Evolutionary conservation across 2,888 invertebrate genomes (phyloP).

Genomic region (Ferdinandea cuprea): DNA sequence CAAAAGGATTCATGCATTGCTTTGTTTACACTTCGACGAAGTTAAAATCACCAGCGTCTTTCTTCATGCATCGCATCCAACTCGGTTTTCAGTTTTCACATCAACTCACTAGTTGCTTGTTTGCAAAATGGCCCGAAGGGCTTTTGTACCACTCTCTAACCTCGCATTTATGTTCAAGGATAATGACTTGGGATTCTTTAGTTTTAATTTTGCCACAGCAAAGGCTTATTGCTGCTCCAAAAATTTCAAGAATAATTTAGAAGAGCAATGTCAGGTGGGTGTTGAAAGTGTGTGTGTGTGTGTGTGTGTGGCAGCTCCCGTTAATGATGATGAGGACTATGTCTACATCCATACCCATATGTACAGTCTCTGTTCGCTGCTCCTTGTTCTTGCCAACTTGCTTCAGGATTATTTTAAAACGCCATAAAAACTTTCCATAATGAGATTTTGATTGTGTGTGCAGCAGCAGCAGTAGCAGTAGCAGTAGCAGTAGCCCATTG

Average conservation of each 20-base stretch:
- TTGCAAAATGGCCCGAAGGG: slow-evolving; percentile 40
- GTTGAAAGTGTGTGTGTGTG: background rate
- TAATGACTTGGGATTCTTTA: slow-evolving; percentile 66
- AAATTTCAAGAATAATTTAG: slow-evolving; percentile 62
- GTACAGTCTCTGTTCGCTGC: background rate
- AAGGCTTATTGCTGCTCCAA: slow-evolving; percentile 46
- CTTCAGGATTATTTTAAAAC: slow-evolving; percentile 68
- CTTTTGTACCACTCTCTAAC: slow-evolving; percentile 13
- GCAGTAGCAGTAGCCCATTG: background rate
- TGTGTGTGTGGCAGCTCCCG: slow-evolving; percentile 3
- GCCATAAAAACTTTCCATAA: slow-evolving; percentile 69
- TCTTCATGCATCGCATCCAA: slow-evolving; percentile 22
- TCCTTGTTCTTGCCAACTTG: slow-evolving; percentile 13
- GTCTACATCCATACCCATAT: slow-evolving; percentile 2
- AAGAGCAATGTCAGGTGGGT: slow-evolving; percentile 11
- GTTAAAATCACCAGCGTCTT: slow-evolving; percentile 41
- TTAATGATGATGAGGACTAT: slow-evolving; percentile 61
- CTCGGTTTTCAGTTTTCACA: slow-evolving; percentile 41
- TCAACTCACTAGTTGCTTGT: slow-evolving; percentile 49
- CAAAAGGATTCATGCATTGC: background rate
- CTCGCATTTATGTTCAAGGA: slow-evolving; percentile 40
- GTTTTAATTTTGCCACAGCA: slow-evolving; percentile 51
- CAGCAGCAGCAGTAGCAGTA: slow-evolving; percentile 38
- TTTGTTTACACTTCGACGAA: slow-evolving; percentile 21
- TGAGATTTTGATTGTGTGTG: slow-evolving; percentile 73